Percentiles rank a stretch among this genome's conserved stretches.
Conservation (phyloP, 2,888 invertebrate species). For the Pterobdella sp. region DNA sequence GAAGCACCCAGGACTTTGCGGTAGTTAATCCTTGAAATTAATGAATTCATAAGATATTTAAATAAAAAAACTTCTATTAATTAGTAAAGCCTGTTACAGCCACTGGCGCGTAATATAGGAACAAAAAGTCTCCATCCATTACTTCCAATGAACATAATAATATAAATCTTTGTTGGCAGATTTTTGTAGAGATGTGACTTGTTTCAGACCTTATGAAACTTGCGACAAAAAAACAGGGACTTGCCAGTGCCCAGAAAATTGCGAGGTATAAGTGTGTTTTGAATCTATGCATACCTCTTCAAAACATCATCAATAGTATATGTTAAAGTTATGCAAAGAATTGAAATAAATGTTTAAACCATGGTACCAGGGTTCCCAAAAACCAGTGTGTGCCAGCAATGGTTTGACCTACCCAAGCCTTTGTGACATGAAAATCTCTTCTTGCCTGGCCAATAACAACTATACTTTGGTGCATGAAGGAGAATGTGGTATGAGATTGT, state of each 20-base stretch:
- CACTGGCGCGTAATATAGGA: too few relatives aligned
- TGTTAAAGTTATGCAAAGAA: too few relatives aligned
- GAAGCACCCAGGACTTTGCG: conserved; percentile 6
- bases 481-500: conserved; percentile 13
- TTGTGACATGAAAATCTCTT: conserved; percentile 19
- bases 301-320: too few relatives aligned
- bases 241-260: not conserved
- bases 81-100: too few relatives aligned
- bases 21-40: not conserved
- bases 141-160: conserved; percentile 2
- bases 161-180: conserved; percentile 3
- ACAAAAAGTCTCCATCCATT: not conserved
- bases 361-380: not conserved
- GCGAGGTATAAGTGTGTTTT: too few relatives aligned
- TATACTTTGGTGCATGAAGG: conserved; percentile 18
- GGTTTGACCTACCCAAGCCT: conserved; percentile 29
- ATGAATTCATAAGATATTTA: not conserved
- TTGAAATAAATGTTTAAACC: too few relatives aligned
- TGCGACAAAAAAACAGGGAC: not conserved
- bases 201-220: conserved; percentile 8
- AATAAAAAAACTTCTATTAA: too few relatives aligned
- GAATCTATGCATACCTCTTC: too few relatives aligned
- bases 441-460: conserved; percentile 2
- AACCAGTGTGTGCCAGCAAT: conserved; percentile 30
- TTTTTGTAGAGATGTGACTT: conserved; percentile 17